phyloP scores from a whole-genome alignment of 2,888 invertebrate genomes.

The Ceratothoa steindachneri region DNA sequence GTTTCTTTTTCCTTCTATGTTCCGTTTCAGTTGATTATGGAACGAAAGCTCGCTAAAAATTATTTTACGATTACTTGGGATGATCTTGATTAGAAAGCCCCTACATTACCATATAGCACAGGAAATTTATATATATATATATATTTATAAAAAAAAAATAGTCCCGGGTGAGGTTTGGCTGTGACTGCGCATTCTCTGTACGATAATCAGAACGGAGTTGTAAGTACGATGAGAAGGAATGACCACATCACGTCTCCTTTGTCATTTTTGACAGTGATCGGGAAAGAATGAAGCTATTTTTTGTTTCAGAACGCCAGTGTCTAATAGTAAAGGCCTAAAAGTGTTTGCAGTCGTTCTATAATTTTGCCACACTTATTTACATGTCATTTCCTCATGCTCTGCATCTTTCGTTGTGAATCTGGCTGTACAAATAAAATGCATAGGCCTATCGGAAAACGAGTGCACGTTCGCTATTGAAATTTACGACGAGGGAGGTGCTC shows the following conservation, averaged over 20 bases:
- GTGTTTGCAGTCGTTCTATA: background rate
- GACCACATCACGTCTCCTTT: background rate
- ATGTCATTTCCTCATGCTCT: background rate
- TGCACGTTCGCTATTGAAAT: background rate
- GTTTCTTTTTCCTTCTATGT: too few species aligned
- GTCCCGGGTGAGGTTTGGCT: background rate
- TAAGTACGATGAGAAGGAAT: background rate
- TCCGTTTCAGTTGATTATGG: too few species aligned
- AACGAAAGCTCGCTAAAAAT: too few species aligned
- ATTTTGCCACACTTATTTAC: background rate
- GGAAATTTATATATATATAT: too few species aligned
- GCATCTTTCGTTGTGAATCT: too few species aligned
- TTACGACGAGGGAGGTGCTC: background rate
- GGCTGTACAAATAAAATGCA: background rate
- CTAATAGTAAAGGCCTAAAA: too few species aligned
- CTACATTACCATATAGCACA: too few species aligned
- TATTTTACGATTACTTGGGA: too few species aligned
- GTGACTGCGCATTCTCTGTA: background rate
- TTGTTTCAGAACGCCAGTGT: too few species aligned
- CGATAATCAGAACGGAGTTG: slow-evolving; percentile 10
- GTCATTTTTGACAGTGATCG: background rate
- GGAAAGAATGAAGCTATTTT: background rate
- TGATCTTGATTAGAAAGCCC: too few species aligned
- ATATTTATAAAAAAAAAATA: background rate
- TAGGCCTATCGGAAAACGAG: background rate